Evolutionary conservation across 2,888 invertebrate genomes (phyloP).

Genomic region (Chymomyza procnemis): DNA sequence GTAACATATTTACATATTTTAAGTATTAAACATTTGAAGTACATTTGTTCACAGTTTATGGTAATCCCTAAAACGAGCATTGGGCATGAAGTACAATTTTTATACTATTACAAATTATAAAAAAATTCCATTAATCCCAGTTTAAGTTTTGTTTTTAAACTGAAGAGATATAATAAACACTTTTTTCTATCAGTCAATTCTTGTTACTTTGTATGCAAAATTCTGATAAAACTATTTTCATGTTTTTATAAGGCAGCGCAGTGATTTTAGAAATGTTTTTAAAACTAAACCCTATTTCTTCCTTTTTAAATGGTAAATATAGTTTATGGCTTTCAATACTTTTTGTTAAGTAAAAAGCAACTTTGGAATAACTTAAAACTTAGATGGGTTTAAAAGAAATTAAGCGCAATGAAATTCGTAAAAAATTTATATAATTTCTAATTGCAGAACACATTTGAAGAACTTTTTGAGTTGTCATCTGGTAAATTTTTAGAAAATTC

Average conservation of each 20-base stretch:
- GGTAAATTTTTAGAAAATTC: not conserved
- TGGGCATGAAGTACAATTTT: not conserved
- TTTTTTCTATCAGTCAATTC: not conserved
- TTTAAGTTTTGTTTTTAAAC: not conserved
- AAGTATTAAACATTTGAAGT: slow-evolving; percentile 15
- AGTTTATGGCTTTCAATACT: too few relatives aligned
- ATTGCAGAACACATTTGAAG: not conserved
- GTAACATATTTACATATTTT: too few relatives aligned
- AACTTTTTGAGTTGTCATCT: not conserved
- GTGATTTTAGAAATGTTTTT: not conserved
- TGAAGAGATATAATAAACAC: not conserved
- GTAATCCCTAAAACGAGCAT: not conserved
- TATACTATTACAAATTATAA: not conserved
- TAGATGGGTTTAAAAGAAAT: not conserved
- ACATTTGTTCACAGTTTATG: slow-evolving; percentile 18
- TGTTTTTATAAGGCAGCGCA: not conserved
- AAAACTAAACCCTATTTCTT: not conserved
- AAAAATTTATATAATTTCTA: not conserved
- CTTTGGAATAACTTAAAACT: too few relatives aligned
- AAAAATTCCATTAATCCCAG: not conserved
- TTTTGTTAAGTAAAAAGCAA: too few relatives aligned
- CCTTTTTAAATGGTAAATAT: too few relatives aligned
- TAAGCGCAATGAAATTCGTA: not conserved
- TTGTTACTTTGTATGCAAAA: not conserved
- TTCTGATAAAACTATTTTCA: not conserved